phyloP scores from a whole-genome alignment of 2,113 vertebrate genomes.

The Ursus arctos region DNA sequence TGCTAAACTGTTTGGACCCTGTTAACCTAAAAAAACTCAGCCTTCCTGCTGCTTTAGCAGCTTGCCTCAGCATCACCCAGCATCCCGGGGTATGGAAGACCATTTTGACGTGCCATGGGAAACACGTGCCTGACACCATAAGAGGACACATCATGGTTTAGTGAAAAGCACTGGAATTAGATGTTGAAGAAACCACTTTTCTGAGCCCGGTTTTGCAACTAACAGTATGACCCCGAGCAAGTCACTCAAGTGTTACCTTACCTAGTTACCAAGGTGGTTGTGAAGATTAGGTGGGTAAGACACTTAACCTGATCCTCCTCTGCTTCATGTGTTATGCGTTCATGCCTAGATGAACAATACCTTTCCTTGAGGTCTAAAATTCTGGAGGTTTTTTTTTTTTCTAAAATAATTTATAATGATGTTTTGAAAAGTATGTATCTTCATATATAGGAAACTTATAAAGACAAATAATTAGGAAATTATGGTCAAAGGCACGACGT shows the following conservation, averaged over 20 bases:
- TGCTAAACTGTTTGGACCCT: neutral
- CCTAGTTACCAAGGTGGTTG: neutral
- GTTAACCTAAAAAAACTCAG: neutral
- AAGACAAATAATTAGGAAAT: constrained; percentile 36
- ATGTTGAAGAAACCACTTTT: neutral
- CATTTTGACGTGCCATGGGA: neutral
- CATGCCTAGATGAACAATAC: neutral
- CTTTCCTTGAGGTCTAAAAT: neutral
- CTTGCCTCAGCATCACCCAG: neutral
- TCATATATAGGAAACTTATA: neutral
- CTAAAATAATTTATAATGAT: neutral
- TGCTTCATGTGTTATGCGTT: neutral
- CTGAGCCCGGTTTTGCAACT: constrained; percentile 17
- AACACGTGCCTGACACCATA: neutral
- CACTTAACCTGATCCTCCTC: neutral
- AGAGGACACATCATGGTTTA: neutral
- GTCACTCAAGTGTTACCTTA: constrained; percentile 10
- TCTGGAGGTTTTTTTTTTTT: neutral
- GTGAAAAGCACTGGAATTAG: constrained; percentile 13
- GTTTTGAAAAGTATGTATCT: constrained; percentile 13
- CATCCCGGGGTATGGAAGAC: neutral
- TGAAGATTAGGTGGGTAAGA: neutral
- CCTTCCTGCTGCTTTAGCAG: neutral
- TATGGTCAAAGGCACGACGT: neutral
- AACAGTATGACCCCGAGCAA: neutral